Evolutionary conservation across 2,888 invertebrate genomes (phyloP), one percentile per base, ranked within the genome.

Genomic region (Tenthredo mesomela): DNA sequence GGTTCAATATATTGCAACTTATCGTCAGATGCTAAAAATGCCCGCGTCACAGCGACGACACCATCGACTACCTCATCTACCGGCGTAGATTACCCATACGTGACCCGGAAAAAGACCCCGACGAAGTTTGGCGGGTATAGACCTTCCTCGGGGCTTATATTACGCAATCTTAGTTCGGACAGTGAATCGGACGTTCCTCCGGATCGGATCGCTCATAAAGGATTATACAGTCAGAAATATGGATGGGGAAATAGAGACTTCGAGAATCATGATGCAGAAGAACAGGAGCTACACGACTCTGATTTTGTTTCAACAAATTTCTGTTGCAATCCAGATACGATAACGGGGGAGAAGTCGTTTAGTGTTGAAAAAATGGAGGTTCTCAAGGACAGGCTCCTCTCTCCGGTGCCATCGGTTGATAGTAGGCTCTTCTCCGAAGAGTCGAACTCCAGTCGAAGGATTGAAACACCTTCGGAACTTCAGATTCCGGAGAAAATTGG

Each of bases 91-190:
- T 61, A 65, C 37, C n/a, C 80, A 33, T 77, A 54, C 50, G 50
- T 54, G 4, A 54, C 77, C 33, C 77, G 29, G 50, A 80, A 33
- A 25, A 82, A 25, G 54, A 29, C 37, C 43, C 77, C 12, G 33
- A 70, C 65, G 0, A 89, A 78, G 58, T 87, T 86, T 29, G 87
- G 86, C 0, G 88, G 87, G 0, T 87, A 89, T 10, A 86, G 89
- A 7, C 87, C 87, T 4, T 15, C 67, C 67, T 43, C 67, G 9
- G 87, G 87, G 7, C 58, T 88, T 15, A 84, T 87, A 15, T 85
- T 89, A n/a, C 86, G 89, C 54, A 89, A 90, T 77, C 87, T 89
- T 5, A 90, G 88, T 50, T 89, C 90, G 7, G 87, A 82, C 5
- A 90, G 89, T 86, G 91, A 90, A 2, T 87, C 87, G 5, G 87